Base-by-base conservation (phyloP, 2,888 invertebrate genomes). In the Calameuta idolon region DNA sequence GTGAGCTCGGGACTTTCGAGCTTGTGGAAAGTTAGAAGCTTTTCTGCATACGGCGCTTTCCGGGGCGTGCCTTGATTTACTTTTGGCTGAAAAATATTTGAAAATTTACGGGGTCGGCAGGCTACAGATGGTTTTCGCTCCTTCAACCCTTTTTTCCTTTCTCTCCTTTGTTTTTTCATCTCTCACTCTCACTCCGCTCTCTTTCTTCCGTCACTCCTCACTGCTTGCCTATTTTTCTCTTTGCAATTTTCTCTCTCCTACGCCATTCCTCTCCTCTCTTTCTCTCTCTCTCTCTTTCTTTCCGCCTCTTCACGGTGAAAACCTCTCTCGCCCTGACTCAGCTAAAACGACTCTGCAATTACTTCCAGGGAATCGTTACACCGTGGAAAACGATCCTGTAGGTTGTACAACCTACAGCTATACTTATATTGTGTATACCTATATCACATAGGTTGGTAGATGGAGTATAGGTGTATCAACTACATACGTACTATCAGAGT, bases 341-440 rank as follows among this genome's bases (percentile, higher is more conserved):
- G 85, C 89, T 86, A 83, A 87, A 88, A 89, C 88, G 86, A 89
- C 87, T 85, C 85, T 83, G 88, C 89, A 89, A 89, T 89, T 89
- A 89, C 88, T 89, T 89, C 86, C 85, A 77, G 83, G 85, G 87
- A 88, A 89, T 89, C 87, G 88, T 87, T 90, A 87, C 87, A 86
- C 85, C 84, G 84, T 83, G 85, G 86, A 85, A 90, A 89, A 89
- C 88, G 88, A 88, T 87, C 85, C 86, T 83, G 84, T 82, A 80
- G 79, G 80, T 79, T 84, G 82, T 82, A 80, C 80, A 79, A 83
- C 82, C 79, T 80, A 82, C 79, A 78, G 83, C 35, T 35, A 77
- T 81, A 80, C 78, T 73, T 82, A 79, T 81, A 78, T 69, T 40
- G 15, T 15, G 5, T 5, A 40, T 40, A 40, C 40, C 40, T 40